Evolutionary conservation across 2,888 invertebrate genomes (phyloP), one percentile per base, ranked within the genome.

Genomic region (Eueremaeus valkanovi): DNA sequence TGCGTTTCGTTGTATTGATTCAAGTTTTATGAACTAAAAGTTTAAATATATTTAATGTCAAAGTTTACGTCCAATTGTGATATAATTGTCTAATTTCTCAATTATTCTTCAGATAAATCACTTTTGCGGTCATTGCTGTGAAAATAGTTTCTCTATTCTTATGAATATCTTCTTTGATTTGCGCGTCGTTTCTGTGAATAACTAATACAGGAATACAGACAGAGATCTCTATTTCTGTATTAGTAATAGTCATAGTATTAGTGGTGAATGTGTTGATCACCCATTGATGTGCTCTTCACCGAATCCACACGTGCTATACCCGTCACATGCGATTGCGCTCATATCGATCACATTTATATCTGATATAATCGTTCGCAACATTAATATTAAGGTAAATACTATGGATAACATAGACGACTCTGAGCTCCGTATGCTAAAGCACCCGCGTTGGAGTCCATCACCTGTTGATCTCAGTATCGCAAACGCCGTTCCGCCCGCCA

Each of bases 391-490:
- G 70, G 70, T 66, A 40, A 66, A 66, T 66, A 45, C 8, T 70
- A 70, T 70, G 70, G 70, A 70, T 29, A 70, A 70, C 36, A 40
- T 36, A 27, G 72, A 75, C 27, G 58, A 51, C 21, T 31, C 55
- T 16, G 72, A 74, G 42, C 29, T 74, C 11, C 58, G 49, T 51
- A 11, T 55, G 8, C 9, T 36, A 58, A 75, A 75, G 31, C 75
- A 66, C 63, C 31, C 72, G 16, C 70, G 75, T 29, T 75, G 72
- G 70, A 55, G 49, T 51, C 58, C 75, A 36, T 75, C 75, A 58
- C 75, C 75, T 49, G 75, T 75, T 75, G 75, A 75, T 75, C 68
- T 75, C 61, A 72, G 45, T 21, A 58, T 75, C 13, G 68, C 45
- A 18, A 75, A 70, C n/a, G 31, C 55, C 21, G 58, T 75, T 51